A percentile compares a stretch with the other conserved stretches of the same genome.
Evolutionary conservation across 2,888 invertebrate species (phyloP).

Genomic region (Julus scandinavius): DNA sequence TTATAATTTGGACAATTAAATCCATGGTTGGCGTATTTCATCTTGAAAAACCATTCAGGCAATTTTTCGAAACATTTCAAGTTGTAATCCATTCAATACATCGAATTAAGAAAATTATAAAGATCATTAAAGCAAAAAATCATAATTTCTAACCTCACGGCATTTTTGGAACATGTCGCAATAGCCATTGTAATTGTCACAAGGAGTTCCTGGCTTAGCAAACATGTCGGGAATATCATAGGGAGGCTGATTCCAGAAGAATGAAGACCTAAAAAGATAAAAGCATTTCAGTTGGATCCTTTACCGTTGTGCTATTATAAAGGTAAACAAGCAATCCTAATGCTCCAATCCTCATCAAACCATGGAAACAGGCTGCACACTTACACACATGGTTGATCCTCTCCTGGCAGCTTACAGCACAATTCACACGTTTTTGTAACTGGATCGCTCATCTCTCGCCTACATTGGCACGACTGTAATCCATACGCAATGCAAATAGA

Average conservation of each 20-base stretch:
- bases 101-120: too few species aligned
- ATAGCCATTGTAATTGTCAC: slow-evolving; percentile 91
- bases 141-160: slow-evolving; percentile 73
- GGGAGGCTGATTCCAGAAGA: slow-evolving; percentile 88
- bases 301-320: background rate
- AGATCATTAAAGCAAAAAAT: background rate
- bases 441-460: slow-evolving; percentile 80
- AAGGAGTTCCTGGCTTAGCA: slow-evolving; percentile 92
- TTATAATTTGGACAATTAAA: too few species aligned
- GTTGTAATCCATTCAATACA: too few species aligned
- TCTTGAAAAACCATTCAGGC: too few species aligned
- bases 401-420: slow-evolving; percentile 88
- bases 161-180: slow-evolving; percentile 81
- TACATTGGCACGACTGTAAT: slow-evolving; percentile 94
- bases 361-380: slow-evolving; percentile 61
- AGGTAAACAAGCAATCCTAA: background rate
- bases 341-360: background rate
- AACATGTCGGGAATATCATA: slow-evolving; percentile 94
- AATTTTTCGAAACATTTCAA: too few species aligned
- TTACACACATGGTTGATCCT: slow-evolving; percentile 80
- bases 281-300: background rate
- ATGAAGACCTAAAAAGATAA: slow-evolving; percentile 76
- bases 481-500: slow-evolving; percentile 98
- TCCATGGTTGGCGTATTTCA: too few species aligned
- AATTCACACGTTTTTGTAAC: slow-evolving; percentile 90